Evolutionary conservation across 2,113 vertebrate species (phyloP).

Genomic region (Bucco capensis): DNA sequence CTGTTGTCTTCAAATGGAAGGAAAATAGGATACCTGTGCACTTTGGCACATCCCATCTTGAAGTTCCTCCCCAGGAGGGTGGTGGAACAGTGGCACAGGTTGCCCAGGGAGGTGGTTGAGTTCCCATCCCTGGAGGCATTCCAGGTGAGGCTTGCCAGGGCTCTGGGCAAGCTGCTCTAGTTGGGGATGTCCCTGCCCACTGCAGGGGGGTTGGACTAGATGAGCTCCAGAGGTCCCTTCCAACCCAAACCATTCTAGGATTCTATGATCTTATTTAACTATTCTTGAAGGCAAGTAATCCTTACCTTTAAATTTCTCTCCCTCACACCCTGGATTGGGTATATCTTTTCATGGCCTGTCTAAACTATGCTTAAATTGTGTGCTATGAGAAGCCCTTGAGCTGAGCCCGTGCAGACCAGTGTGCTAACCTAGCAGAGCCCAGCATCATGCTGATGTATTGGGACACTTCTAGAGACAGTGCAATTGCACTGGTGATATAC

Average conservation of each 20-base stretch:
- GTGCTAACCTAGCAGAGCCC: background rate
- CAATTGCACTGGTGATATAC: background rate
- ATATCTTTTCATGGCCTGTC: background rate
- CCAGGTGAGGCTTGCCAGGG: too few relatives aligned
- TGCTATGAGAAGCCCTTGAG: background rate
- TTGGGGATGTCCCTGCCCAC: too few relatives aligned
- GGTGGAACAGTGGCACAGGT: too few relatives aligned
- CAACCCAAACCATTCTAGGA: too few relatives aligned
- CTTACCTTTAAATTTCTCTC: background rate
- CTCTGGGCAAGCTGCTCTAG: too few relatives aligned
- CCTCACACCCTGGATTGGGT: background rate
- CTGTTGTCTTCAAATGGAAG: background rate
- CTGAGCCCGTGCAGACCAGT: background rate
- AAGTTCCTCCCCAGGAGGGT: too few relatives aligned
- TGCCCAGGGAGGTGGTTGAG: too few relatives aligned
- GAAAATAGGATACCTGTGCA: background rate
- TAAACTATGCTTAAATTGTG: background rate
- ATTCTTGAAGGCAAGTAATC: background rate
- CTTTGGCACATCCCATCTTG: background rate
- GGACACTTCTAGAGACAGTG: background rate
- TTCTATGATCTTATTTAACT: background rate
- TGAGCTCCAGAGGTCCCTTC: too few relatives aligned
- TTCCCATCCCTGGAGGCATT: too few relatives aligned
- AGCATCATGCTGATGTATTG: background rate
- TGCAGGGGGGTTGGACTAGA: too few relatives aligned